Percentiles rank a stretch among this genome's conserved stretches.
phyloP scores from a whole-genome alignment of 64 coral and sea anemone species.

The Hydrozoanthus tunicans region DNA sequence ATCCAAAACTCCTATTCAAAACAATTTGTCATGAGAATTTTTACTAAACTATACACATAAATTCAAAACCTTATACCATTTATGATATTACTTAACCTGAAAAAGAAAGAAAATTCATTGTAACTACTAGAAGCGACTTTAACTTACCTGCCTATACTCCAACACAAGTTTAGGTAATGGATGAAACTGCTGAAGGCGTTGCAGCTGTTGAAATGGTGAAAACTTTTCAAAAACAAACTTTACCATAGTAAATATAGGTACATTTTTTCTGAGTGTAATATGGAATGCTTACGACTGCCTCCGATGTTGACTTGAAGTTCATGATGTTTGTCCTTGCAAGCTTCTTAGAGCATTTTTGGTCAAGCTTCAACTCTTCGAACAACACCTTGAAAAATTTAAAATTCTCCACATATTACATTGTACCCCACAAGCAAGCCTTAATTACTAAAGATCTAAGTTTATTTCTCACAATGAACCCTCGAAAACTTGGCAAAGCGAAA shows the following conservation, averaged over 20 bases:
- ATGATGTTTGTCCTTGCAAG: slow-evolving; percentile 78
- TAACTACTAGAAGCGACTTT: background rate
- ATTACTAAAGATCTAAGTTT: background rate
- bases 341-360: slow-evolving; percentile 79
- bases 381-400: slow-evolving; percentile 58
- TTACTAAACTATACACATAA: no score
- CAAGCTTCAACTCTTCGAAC: slow-evolving; percentile 85
- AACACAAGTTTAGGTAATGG: slow-evolving; percentile 84
- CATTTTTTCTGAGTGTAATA: background rate
- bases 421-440: background rate
- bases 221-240: background rate
- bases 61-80: no score
- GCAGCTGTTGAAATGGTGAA: slow-evolving; percentile 53
- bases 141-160: slow-evolving; percentile 82
- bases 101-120: background rate
- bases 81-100: no score
- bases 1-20: no score
- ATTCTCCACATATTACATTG: background rate
- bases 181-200: slow-evolving; percentile 82
- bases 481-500: background rate
- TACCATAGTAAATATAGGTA: no score
- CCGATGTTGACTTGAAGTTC: slow-evolving; percentile 89
- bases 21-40: no score
- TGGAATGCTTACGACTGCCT: slow-evolving; percentile 69
- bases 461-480: background rate